Percentiles rank a stretch among this genome's conserved stretches.
These are phyloP conservation scores for Pangasianodon gigas DNA, from an alignment of 2,113 vertebrate species.

Conservation along the genomic window DNA sequence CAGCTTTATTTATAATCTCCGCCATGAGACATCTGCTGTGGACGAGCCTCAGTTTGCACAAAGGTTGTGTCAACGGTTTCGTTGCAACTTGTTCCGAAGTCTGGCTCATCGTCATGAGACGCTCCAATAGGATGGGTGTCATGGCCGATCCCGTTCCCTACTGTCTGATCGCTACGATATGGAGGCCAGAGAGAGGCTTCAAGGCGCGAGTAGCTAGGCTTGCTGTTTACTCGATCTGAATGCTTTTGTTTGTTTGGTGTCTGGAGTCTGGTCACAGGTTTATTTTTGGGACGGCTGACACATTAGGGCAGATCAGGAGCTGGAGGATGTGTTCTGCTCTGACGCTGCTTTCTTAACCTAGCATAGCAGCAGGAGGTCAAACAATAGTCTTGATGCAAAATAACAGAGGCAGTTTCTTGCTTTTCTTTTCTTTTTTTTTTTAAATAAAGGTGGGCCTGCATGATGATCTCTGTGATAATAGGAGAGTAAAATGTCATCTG, in stretches of 20 bases:
- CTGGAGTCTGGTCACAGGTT: slow-evolving; percentile 67
- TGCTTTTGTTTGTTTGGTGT: slow-evolving; percentile 74
- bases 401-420: slow-evolving; percentile 60
- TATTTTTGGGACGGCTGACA: slow-evolving; percentile 70
- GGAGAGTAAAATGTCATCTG: slow-evolving; percentile 18
- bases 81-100: slow-evolving; percentile 49
- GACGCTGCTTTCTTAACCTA: slow-evolving; percentile 45
- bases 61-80: slow-evolving; percentile 69
- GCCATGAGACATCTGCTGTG: slow-evolving; percentile 79
- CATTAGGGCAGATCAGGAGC: slow-evolving; percentile 56
- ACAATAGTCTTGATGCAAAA: slow-evolving; percentile 63
- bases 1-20: slow-evolving; percentile 75
- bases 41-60: slow-evolving; percentile 67
- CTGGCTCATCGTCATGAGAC: slow-evolving; percentile 63
- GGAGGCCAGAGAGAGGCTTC: slow-evolving; percentile 67
- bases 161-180: slow-evolving; percentile 66
- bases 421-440: slow-evolving; percentile 46
- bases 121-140: slow-evolving; percentile 70
- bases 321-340: slow-evolving; percentile 59
- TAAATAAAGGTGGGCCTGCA: slow-evolving; percentile 40
- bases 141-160: slow-evolving; percentile 61
- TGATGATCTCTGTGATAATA: not conserved
- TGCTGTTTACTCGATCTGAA: slow-evolving; percentile 72
- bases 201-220: slow-evolving; percentile 52
- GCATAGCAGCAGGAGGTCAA: slow-evolving; percentile 58